Evolutionary conservation across 2,113 vertebrate species (phyloP), one percentile per base, ranked within the genome.

Genomic region (Sciurus niger): DNA sequence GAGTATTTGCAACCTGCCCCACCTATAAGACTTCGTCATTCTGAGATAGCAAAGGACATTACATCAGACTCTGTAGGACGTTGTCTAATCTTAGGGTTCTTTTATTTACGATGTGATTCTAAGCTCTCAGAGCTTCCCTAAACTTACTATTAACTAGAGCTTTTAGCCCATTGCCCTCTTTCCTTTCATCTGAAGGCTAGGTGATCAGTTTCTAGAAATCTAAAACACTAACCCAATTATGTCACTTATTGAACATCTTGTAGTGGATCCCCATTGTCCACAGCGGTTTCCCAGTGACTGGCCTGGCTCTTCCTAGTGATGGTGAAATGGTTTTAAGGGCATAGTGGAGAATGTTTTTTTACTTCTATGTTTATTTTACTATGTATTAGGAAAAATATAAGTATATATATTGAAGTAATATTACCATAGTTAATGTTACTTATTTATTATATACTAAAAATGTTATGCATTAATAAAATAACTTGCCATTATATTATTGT

Each of bases 101-200:
- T 89, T 87, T 88, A 25, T 88, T 84, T 78, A 68, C 87, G 79
- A 46, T 82, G 65, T 89, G 28, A 10, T 67, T 77, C 89, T 14
- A 76, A 80, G 53, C n/a, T 92, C 34, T 53, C 10, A 73, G 17
- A 67, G 40, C 48, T 83, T 88, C 40, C 72, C 32, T 34, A 55
- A 65, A 79, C 48, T 73, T 73, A 58, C 6, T 77, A 0, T 73
- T 53, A 18, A 4, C 48, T 90, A 34, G 37, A 51, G 6, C 40
- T 37, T 30, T 18, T 63, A 22, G 80, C 30, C 18, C 34, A 34
- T 60, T 25, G 11, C 8, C 30, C 34, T 80, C 43, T 37, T 85
- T 90, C 30, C 53, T 91, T 89, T 84, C 63, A 34, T 17, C 8
- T 60, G 17, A 46, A 87, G 20, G 18, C 1, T 34, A 53, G 51